Evolutionary conservation across 2,113 vertebrate species (phyloP), one percentile per base, ranked within the genome.

Genomic region (Nestor notabilis): DNA sequence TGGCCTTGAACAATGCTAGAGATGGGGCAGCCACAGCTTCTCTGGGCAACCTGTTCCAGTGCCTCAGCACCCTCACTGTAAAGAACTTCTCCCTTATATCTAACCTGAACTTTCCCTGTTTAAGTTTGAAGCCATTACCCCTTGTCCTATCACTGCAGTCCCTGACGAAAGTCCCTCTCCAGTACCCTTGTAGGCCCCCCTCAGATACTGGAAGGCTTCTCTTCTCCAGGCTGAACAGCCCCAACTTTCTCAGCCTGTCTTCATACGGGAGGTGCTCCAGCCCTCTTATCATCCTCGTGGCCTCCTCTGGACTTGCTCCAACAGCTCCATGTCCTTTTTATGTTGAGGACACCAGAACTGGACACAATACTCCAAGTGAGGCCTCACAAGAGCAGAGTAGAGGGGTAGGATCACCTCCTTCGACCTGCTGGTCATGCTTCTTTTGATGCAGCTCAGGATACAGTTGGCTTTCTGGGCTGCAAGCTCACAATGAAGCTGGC

Each of bases 321-420:
- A 33, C 19, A 43, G 41, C 7, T 16, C 25, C 43, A 21, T 17
- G 25, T 17, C 20, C 21, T 37, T 60, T 19, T 60, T 3, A 2
- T 21, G 13, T 20, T 50, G 33, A 17, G 10, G 13, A 9, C 35
- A 33, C 21, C 46, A 52, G 7, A 61, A 27, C 25, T 33, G 0
- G 1, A 7, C 1, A 3, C 31, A 21, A 17, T 1, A 2, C 33
- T 31, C 10, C 25, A 43, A 31, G 20, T 35, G 27, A 5, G 28
- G 41, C 35, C 37, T 52, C 63, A 61, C 2, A 3, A 14, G 17
- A 52, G 33, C 27, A 21, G 37, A 70, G 11, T 0, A 53, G 46
- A 53, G 27, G 44, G 20, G 17, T 10, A 58, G 27, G 31, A 53
- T 46, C 21, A 7, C 39, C 35, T 46, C 14, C 33, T n/a, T 23